phyloP scores from a whole-genome alignment of 2,113 vertebrate genomes.

The Accipiter cooperii region DNA sequence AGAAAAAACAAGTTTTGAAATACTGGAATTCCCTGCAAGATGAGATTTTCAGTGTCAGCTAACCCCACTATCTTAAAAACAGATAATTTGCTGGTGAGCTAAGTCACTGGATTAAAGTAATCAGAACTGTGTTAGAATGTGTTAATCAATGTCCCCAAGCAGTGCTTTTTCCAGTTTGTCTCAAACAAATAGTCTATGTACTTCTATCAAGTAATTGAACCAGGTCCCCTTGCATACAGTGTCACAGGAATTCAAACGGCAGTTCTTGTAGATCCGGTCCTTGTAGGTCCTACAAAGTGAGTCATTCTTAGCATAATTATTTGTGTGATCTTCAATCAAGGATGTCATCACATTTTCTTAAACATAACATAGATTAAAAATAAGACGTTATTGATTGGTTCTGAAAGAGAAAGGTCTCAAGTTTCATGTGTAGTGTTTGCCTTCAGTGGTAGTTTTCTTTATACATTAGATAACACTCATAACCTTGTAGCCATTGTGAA shows the following conservation, averaged over 20 bases:
- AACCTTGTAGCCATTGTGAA: slow-evolving; percentile 43
- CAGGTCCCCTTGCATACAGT: not conserved
- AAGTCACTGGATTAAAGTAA: slow-evolving; percentile 21
- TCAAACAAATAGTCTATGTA: not conserved
- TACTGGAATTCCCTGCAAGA: not conserved
- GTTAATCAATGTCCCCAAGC: slow-evolving; percentile 34
- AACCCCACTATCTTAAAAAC: not conserved
- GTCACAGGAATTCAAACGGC: not conserved
- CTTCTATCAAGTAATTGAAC: slow-evolving; percentile 41
- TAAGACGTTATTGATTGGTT: slow-evolving; percentile 65
- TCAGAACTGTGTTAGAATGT: slow-evolving; percentile 10
- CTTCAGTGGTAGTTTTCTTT: slow-evolving; percentile 56
- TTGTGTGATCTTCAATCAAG: slow-evolving; percentile 69
- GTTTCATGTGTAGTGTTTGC: slow-evolving; percentile 36
- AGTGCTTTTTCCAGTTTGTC: not conserved
- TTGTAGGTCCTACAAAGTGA: slow-evolving; percentile 4
- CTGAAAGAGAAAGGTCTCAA: slow-evolving; percentile 44
- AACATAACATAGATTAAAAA: slow-evolving; percentile 66
- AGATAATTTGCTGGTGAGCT: not conserved
- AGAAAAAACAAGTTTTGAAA: not conserved
- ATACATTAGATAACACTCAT: slow-evolving; percentile 53
- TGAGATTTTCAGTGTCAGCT: not conserved
- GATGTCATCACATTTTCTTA: slow-evolving; percentile 70
- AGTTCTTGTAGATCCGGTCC: slow-evolving; percentile 16
- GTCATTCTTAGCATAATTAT: slow-evolving; percentile 62